Conservation (phyloP, 2,888 invertebrate species). For the Amphimallon solstitiale region DNA sequence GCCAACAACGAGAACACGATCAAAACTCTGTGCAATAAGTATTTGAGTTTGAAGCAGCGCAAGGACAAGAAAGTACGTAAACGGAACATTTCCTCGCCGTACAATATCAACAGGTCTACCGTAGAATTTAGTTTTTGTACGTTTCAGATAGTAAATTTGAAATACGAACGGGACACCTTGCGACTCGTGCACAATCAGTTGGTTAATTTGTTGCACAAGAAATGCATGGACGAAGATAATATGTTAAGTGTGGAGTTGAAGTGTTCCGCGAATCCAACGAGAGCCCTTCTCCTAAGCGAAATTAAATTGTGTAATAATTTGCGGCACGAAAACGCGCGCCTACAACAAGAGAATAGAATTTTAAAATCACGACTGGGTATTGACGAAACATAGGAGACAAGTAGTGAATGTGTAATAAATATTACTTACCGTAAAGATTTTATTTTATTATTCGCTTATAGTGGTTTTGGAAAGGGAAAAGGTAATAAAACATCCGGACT, state of each 20-base stretch:
- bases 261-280: slow-evolving; percentile 49
- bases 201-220: slow-evolving; percentile 53
- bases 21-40: slow-evolving; percentile 50
- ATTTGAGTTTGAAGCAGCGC: slow-evolving; percentile 50
- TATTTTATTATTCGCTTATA: too few species aligned
- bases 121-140: not conserved
- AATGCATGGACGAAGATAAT: slow-evolving; percentile 56
- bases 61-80: slow-evolving; percentile 52
- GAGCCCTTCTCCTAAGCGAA: slow-evolving; percentile 54
- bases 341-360: slow-evolving; percentile 34
- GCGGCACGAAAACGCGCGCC: slow-evolving; percentile 35
- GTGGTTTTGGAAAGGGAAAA: too few species aligned
- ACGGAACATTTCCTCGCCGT: not conserved
- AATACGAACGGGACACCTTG: slow-evolving; percentile 54
- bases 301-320: slow-evolving; percentile 29
- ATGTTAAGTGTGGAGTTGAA: slow-evolving; percentile 50
- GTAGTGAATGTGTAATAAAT: not conserved
- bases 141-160: slow-evolving; percentile 51
- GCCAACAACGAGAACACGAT: slow-evolving; percentile 47
- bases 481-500: too few species aligned
- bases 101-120: not conserved
- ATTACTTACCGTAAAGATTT: too few species aligned
- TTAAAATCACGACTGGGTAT: slow-evolving; percentile 23
- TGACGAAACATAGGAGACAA: not conserved
- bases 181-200: slow-evolving; percentile 56